phyloP scores from a whole-genome alignment of 2,113 vertebrate species.

The Oreocharis arfaki region DNA sequence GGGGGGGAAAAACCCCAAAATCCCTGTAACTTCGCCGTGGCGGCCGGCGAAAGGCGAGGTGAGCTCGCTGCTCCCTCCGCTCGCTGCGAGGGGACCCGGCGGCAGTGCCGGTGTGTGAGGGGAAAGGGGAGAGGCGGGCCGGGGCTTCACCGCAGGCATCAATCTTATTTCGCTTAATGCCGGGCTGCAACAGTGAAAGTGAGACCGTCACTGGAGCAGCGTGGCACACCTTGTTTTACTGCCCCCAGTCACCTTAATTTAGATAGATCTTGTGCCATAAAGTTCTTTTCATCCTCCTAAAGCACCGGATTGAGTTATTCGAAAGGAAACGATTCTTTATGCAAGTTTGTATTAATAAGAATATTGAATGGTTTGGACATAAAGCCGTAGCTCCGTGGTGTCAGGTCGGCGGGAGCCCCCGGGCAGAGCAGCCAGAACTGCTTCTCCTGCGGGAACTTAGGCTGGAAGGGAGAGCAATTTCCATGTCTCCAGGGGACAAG shows the following conservation, averaged over 20 bases:
- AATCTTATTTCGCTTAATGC: slow-evolving; percentile 1
- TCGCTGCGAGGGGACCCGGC: not conserved
- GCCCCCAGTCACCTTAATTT: not conserved
- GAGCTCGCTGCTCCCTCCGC: not conserved
- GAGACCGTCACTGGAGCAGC: not conserved
- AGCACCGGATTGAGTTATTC: not conserved
- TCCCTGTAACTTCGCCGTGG: not conserved
- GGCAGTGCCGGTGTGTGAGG: not conserved
- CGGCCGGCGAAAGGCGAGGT: not conserved
- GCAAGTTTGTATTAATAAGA: not conserved
- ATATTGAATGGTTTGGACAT: not conserved
- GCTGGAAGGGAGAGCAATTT: accelerated
- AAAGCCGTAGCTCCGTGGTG: not conserved
- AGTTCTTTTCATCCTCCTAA: not conserved
- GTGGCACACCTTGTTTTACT: not conserved
- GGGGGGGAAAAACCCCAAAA: accelerated
- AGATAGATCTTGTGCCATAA: not conserved
- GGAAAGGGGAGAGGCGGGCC: not conserved
- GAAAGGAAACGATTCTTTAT: not conserved
- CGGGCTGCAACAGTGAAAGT: not conserved
- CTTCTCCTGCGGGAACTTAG: not conserved
- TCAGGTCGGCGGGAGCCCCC: not conserved
- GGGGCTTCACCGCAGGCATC: not conserved
- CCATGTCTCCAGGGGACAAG: not conserved
- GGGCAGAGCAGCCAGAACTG: not conserved